Percentiles rank a stretch among this genome's conserved stretches.
These are phyloP conservation scores for Neoscelio sp. DNA, from an alignment of 2,888 invertebrate species.

Conservation along the genomic window DNA sequence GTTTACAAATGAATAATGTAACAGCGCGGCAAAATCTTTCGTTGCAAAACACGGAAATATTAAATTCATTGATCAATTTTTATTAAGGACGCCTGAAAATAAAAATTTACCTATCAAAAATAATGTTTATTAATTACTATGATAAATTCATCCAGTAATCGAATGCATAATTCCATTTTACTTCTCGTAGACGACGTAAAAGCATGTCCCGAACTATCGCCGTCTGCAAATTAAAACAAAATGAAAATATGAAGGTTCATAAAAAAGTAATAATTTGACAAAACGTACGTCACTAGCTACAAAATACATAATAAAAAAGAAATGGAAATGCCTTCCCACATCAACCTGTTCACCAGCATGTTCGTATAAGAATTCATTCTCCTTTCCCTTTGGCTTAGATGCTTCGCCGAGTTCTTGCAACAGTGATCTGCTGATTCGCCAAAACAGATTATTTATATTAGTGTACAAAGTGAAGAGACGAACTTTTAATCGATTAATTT, in stretches of 20 bases:
- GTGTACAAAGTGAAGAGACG: constrained; percentile 30
- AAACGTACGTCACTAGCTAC: constrained; percentile 30
- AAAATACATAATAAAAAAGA: constrained; percentile 41
- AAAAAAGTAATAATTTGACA: constrained; percentile 23
- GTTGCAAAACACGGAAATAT: neutral
- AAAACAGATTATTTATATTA: constrained; percentile 71
- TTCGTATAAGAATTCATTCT: constrained; percentile 70
- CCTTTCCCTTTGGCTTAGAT: constrained; percentile 71
- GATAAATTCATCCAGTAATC: no score
- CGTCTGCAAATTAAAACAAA: constrained; percentile 12
- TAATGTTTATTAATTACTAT: no score
- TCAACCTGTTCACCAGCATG: constrained; percentile 55
- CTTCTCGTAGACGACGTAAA: no score
- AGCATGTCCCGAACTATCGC: no score
- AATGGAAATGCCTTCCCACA: constrained; percentile 64
- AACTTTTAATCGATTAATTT: constrained; percentile 5
- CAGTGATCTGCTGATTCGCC: constrained; percentile 73
- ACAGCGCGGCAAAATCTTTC: no score
- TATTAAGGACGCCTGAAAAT: no score
- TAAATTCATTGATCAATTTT: no score
- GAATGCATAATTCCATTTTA: no score
- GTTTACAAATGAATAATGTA: no score
- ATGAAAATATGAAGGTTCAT: constrained; percentile 11
- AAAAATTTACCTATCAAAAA: no score
- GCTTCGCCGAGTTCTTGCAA: constrained; percentile 66